phyloP scores from a whole-genome alignment of 2,888 invertebrate species.

The Perdita meconis region DNA sequence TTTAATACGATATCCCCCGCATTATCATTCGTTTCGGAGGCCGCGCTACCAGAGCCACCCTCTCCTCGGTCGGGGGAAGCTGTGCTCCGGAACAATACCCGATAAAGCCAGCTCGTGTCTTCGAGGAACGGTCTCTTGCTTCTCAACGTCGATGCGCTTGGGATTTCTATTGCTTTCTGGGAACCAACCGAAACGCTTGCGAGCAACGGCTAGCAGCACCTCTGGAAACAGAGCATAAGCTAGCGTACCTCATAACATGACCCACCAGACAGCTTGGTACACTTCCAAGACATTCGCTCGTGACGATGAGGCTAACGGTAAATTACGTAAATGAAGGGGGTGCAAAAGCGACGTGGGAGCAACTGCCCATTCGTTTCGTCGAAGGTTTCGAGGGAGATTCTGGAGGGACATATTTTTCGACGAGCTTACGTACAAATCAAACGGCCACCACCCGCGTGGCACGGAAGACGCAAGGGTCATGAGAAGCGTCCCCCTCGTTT shows the following conservation, averaged over 20 bases:
- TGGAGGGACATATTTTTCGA: slow-evolving; percentile 67
- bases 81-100: slow-evolving; percentile 41
- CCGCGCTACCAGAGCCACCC: slow-evolving; percentile 19
- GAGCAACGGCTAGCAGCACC: neutral
- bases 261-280: too few relatives aligned
- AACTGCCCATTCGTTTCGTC: slow-evolving; percentile 26
- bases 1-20: slow-evolving; percentile 79
- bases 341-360: slow-evolving; percentile 16
- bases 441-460: slow-evolving; percentile 39
- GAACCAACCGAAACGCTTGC: neutral
- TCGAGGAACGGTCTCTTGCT: slow-evolving; percentile 13
- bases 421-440: slow-evolving; percentile 78
- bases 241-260: too few relatives aligned
- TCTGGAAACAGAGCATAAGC: neutral
- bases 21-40: slow-evolving; percentile 79
- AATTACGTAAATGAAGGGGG: slow-evolving; percentile 5
- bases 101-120: slow-evolving; percentile 41
- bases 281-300: too few relatives aligned
- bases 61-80: neutral
- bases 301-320: neutral
- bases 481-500: slow-evolving; percentile 73
- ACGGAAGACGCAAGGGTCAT: slow-evolving; percentile 69
- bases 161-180: neutral
- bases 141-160: neutral
- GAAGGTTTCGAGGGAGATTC: slow-evolving; percentile 7